Percentiles rank a stretch among this genome's conserved stretches.
phyloP scores from a whole-genome alignment of 2,113 vertebrate genomes.

The Leptocoma aspasia region DNA sequence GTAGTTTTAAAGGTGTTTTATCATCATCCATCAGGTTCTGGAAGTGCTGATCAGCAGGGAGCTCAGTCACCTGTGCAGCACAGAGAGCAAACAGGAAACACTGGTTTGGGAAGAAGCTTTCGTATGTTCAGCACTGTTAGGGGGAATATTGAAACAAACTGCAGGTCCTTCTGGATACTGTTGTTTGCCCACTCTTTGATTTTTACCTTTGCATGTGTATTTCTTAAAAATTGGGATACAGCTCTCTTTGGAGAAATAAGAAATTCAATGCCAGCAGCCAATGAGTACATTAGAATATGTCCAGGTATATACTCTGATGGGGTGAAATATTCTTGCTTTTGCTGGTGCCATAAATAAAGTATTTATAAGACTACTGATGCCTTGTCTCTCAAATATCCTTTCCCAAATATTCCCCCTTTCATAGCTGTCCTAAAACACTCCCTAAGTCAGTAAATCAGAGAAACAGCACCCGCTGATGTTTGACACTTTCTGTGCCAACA shows the following conservation, averaged over 20 bases:
- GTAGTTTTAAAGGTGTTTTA: not conserved
- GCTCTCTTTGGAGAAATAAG: not conserved
- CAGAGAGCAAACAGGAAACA: not conserved
- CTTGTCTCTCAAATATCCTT: not conserved
- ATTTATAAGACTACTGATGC: not conserved
- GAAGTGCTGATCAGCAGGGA: not conserved
- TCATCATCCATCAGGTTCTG: not conserved
- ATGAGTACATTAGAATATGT: fast-evolving
- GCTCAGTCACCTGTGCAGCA: not conserved
- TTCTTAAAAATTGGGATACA: not conserved
- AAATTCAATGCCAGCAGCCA: not conserved
- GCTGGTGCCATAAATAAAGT: not conserved
- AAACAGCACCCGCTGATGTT: not conserved
- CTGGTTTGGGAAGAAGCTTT: not conserved
- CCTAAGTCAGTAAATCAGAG: not conserved
- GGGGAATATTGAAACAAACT: not conserved
- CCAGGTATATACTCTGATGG: not conserved
- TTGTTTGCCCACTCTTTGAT: not conserved
- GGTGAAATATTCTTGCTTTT: not conserved
- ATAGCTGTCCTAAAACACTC: not conserved
- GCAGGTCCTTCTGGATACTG: not conserved
- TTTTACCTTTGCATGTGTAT: not conserved
- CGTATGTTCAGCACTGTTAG: not conserved
- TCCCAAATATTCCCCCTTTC: not conserved
- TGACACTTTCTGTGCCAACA: not conserved